Base-by-base conservation (phyloP, 2,888 invertebrate genomes). In the Lochmaea capreae region DNA sequence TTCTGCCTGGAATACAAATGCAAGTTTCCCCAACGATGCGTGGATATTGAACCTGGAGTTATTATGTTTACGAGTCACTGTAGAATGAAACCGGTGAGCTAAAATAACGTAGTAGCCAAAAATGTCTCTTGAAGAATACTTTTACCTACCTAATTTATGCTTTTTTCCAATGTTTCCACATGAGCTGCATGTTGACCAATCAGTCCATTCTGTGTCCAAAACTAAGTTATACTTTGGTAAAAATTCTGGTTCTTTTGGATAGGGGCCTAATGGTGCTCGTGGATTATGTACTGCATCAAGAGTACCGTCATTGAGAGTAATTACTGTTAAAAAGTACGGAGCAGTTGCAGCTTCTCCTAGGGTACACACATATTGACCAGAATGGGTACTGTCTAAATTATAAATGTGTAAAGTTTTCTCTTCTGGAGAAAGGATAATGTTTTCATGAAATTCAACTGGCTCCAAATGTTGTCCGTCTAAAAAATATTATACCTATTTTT, bases 151-250 rank as follows among this genome's bases (percentile, higher is more conserved):
- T 62, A 90, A 87, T 74, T 90, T 88, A 42, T 89, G 85, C 75
- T 88, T 86, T 78, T 89, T 88, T 6, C 93, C 93, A 33, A 90
- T 88, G 67, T 82, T 83, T 52, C 87, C 89, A 79, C 94, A 94
- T 10, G 84, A 85, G 74, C 91, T 92, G 84, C 94, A 94, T 42
- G 88, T 85, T 9, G 91, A 90, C 94, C 94, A 94, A 0, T 85
- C 82, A 0, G 89, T 86, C 93, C 93, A 93, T 9, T 86, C 84
- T 0, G 90, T 91, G 78, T 88, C 90, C 65, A 91, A 74, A 71
- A 84, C 80, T 69, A 92, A 79, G 73, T 87, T 83, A 81, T 85
- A 72, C 79, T 79, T 65, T 76, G 68, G 39, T 82, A 83, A 79
- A 39, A 80, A 66, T 69, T 82, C 79, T 0, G 85, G 77, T 49